Base-by-base conservation (phyloP, 2,888 invertebrate genomes). In the Callyntrura guangdongensis region DNA sequence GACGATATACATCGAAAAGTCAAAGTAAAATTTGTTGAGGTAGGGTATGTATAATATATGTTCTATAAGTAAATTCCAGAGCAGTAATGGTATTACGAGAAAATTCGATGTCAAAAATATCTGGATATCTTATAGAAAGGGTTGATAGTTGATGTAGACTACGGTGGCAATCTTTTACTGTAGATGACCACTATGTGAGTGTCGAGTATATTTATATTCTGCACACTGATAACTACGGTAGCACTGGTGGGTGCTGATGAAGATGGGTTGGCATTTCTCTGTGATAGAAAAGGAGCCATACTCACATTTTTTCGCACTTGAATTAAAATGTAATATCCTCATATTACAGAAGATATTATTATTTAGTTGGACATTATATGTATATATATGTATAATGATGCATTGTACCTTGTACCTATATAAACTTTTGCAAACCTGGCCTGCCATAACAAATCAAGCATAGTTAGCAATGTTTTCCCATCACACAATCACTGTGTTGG, bases 241-340 rank as follows among this genome's bases (percentile, higher is more conserved):
- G 27, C 59, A 67, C 1, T 67, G 14, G 25, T 67, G 25, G 11
- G 11, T 64, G 27, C 36, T 25, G 22, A 74, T 49, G 8, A 72
- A n/a, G 74, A 49, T 6, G 74, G 20, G 20, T 4, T 53, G 77
- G 25, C 47, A 47, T 72, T 45, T 17, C 20, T 20, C 53, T 77
- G 6, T 53, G 20, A 49, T 20, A 77, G 17, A 49, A 74, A 74
- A 22, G 9, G 14, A 49, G 25, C n/a, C 53, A 25, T 22, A 25
- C n/a, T 77, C 53, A 77, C 77, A 49, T 25, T 77, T 72, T 77
- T 77, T 74, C 74, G 77, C 77, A 77, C 77, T 45, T 77, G 77
- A 77, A 77, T 20, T 53, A 77, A 12, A 53, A 77, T 77, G 49
- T 1, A 20, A 45, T 74, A 47, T 49, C 17, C 14, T 74, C 45